Evolutionary conservation across 1,140 invertebrate species (phyloP).

Genomic region (Drosophila littoralis): DNA sequence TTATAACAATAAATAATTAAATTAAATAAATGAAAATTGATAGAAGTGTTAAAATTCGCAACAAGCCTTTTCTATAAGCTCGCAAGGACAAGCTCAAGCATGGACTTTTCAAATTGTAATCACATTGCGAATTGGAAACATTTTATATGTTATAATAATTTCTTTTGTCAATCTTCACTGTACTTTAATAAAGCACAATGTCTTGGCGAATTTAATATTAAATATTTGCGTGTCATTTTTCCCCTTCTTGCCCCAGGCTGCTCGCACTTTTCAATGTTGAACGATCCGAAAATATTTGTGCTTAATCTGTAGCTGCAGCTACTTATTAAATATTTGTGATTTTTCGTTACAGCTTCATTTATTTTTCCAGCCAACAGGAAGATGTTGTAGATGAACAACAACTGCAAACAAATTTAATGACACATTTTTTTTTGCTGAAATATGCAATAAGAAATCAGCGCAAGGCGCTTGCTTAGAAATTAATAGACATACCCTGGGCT

Average conservation of each 20-base stretch:
- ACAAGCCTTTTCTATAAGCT: no score
- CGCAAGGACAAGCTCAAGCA: no score
- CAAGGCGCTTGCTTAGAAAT: neutral
- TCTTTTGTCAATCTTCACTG: neutral
- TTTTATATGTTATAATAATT: no score
- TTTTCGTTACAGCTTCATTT: conserved; percentile 39
- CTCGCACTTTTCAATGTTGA: neutral
- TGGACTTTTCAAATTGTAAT: no score
- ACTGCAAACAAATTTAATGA: conserved; percentile 10
- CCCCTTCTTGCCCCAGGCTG: neutral
- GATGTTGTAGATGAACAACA: neutral
- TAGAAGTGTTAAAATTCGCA: no score
- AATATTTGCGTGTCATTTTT: conserved; percentile 24
- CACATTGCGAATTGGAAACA: no score
- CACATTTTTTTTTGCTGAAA: conserved; percentile 13
- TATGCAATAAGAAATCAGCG: conserved; percentile 8
- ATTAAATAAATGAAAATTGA: no score
- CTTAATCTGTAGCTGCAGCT: conserved; percentile 64
- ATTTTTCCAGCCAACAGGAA: conserved; percentile 7
- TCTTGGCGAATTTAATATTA: conserved; percentile 15
- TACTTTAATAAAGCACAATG: conserved; percentile 1
- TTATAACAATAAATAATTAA: no score
- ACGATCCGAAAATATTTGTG: conserved; percentile 58
- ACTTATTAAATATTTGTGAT: conserved; percentile 76
- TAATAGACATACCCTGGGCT: neutral